phyloP scores from a whole-genome alignment of 2,113 vertebrate species.

The Fregetta grallaria region DNA sequence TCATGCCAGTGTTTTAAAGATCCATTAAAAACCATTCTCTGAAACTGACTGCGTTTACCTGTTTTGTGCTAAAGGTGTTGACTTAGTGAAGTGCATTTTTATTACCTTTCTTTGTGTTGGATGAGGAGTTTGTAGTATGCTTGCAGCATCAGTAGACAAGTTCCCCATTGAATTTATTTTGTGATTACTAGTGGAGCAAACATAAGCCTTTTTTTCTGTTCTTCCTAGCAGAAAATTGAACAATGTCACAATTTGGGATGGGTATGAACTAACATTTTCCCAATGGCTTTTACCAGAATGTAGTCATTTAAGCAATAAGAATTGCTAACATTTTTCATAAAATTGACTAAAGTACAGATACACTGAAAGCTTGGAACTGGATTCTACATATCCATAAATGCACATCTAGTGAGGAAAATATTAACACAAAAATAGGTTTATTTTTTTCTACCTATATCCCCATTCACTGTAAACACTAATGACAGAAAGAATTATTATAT shows the following conservation, averaged over 20 bases:
- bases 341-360: background rate
- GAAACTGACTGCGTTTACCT: background rate
- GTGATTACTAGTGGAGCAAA: slow-evolving; percentile 33
- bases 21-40: background rate
- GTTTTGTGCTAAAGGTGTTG: background rate
- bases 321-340: background rate
- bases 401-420: background rate
- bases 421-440: background rate
- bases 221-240: slow-evolving; percentile 63
- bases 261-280: slow-evolving; percentile 13
- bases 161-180: slow-evolving; percentile 35
- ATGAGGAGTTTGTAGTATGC: background rate
- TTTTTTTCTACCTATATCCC: background rate
- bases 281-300: background rate
- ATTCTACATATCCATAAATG: background rate
- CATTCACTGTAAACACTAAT: background rate
- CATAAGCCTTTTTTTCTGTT: slow-evolving; percentile 23
- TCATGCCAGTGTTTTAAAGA: background rate
- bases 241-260: slow-evolving; percentile 35
- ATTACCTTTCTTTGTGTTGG: background rate
- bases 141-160: background rate
- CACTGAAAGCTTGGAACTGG: background rate
- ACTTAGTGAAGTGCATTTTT: background rate
- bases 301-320: background rate
- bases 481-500: background rate